These are phyloP conservation scores for Scomberomorus guttatus DNA, from an alignment of 2,797 vertebrate genomes.

Conservation along the genomic window DNA sequence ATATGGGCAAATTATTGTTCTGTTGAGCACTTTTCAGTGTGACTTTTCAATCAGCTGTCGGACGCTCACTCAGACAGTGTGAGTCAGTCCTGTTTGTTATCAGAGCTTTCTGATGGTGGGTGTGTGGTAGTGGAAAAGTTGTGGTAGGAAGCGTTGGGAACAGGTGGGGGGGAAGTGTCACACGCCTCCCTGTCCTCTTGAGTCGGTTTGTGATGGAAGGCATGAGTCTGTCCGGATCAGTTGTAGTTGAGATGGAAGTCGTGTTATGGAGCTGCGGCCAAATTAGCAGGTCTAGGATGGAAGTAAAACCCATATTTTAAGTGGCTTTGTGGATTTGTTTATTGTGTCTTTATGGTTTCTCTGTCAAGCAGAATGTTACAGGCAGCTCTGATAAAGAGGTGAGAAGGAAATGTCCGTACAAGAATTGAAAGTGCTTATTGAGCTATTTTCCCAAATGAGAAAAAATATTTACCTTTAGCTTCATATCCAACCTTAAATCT, in stretches of 20 bases:
- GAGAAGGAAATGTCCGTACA: background rate
- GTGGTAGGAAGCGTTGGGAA: slow-evolving; percentile 60
- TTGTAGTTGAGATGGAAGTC: background rate
- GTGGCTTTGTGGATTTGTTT: background rate
- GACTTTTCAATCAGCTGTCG: background rate
- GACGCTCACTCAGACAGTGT: background rate
- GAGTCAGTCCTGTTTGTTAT: slow-evolving; percentile 49
- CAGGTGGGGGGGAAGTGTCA: slow-evolving; percentile 45
- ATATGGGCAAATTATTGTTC: background rate
- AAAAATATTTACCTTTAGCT: too few relatives aligned
- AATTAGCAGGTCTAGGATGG: background rate
- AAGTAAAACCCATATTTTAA: background rate
- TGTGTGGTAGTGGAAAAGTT: slow-evolving; percentile 57
- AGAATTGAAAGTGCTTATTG: too few relatives aligned
- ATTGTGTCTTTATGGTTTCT: background rate
- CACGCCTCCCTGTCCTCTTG: slow-evolving; percentile 60
- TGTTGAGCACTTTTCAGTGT: too few relatives aligned
- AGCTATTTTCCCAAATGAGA: too few relatives aligned
- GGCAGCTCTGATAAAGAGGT: background rate
- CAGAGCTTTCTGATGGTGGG: slow-evolving; percentile 35
- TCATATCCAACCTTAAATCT: too few relatives aligned
- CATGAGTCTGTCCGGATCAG: slow-evolving; percentile 33
- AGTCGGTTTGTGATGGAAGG: slow-evolving; percentile 36
- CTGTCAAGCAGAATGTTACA: background rate
- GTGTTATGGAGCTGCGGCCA: background rate